These are phyloP conservation scores for Epirrhoe alternata DNA, from an alignment of 2,888 invertebrate species.

Conservation along the genomic window DNA sequence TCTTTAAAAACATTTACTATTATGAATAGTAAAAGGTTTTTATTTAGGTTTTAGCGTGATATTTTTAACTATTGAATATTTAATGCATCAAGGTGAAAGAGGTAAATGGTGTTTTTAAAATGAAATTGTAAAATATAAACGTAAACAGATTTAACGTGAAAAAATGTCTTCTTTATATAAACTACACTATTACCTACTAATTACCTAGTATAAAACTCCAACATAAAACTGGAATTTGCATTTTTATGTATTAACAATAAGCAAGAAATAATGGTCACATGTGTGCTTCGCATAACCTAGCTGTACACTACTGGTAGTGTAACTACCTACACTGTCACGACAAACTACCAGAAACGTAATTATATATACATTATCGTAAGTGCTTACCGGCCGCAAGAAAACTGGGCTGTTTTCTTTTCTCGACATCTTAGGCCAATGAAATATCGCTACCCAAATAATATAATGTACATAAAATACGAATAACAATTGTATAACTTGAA, in stretches of 20 bases:
- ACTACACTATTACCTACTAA: neutral
- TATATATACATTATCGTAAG: slow-evolving; percentile 81
- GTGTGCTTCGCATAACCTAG: slow-evolving; percentile 39
- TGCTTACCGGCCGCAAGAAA: slow-evolving; percentile 62
- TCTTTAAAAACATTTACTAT: too few relatives aligned
- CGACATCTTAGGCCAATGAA: slow-evolving; percentile 23
- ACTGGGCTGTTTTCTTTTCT: slow-evolving; percentile 53
- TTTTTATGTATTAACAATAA: slow-evolving; percentile 21
- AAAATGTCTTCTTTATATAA: neutral
- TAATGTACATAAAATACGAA: slow-evolving; percentile 37
- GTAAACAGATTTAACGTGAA: too few relatives aligned
- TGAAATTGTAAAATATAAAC: too few relatives aligned
- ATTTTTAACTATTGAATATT: too few relatives aligned
- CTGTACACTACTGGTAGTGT: slow-evolving; percentile 41
- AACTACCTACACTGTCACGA: slow-evolving; percentile 58
- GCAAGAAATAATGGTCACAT: slow-evolving; percentile 33
- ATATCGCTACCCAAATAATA: slow-evolving; percentile 37
- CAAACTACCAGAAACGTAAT: slow-evolving; percentile 73
- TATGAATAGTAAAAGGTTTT: too few relatives aligned
- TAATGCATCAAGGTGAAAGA: too few relatives aligned
- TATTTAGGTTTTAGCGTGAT: too few relatives aligned
- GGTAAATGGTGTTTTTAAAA: too few relatives aligned
- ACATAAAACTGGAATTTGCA: slow-evolving; percentile 6
- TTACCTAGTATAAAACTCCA: neutral
- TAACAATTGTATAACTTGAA: slow-evolving; percentile 34